Percentiles rank a stretch among this genome's conserved stretches.
Evolutionary conservation across 2,888 invertebrate genomes (phyloP).

Genomic region (Mimas tiliae): DNA sequence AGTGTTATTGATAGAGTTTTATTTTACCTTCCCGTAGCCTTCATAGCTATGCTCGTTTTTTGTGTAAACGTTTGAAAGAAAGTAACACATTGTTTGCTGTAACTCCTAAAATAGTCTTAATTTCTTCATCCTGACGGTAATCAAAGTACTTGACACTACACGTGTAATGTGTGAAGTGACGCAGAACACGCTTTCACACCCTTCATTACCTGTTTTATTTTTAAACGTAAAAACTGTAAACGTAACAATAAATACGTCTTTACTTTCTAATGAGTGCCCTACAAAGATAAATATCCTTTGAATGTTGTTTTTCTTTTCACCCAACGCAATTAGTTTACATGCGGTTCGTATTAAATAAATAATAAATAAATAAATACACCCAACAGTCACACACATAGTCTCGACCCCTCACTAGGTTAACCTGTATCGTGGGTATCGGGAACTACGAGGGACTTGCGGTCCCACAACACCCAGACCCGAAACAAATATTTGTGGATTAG

Average conservation of each 20-base stretch:
- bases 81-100: background rate
- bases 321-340: constrained; percentile 33
- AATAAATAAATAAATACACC: too few species aligned
- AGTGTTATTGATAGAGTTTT: too few species aligned
- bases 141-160: constrained; percentile 75
- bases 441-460: too few species aligned
- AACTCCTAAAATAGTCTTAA: background rate
- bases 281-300: constrained; percentile 48
- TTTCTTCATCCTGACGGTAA: constrained; percentile 59
- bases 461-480: too few species aligned
- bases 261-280: constrained; percentile 58
- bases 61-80: background rate
- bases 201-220: constrained; percentile 68
- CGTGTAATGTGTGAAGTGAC: constrained; percentile 76
- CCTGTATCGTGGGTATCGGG: too few species aligned
- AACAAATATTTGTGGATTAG: too few species aligned
- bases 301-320: constrained; percentile 43
- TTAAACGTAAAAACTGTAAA: constrained; percentile 64
- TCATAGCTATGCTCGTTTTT: background rate
- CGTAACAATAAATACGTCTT: constrained; percentile 65
- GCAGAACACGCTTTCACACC: constrained; percentile 65
- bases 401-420: too few species aligned
- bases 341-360: constrained; percentile 17
- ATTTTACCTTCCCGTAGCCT: too few species aligned
- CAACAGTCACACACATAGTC: too few species aligned